A percentile compares a stretch with the other conserved stretches of the same genome.
These are phyloP conservation scores for Lamprologus sp. DNA, from an alignment of 2,113 vertebrate genomes.

Conservation along the genomic window DNA sequence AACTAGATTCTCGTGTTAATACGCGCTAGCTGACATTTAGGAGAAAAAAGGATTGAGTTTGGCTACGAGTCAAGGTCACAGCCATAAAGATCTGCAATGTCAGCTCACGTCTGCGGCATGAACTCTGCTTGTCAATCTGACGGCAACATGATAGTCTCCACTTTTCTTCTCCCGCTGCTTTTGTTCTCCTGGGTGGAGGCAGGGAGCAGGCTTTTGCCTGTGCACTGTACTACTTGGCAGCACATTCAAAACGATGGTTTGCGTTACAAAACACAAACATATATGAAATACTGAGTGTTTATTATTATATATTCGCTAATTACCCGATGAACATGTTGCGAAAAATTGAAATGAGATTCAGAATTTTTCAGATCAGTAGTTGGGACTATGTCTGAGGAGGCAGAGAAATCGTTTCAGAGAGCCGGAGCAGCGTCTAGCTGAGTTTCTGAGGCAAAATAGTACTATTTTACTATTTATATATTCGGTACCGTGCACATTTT, in stretches of 20 bases:
- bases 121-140: neutral
- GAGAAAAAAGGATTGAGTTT: neutral
- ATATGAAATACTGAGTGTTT: neutral
- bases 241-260: neutral
- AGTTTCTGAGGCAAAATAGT: neutral
- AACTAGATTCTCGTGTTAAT: constrained; percentile 20
- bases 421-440: neutral
- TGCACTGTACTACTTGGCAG: neutral
- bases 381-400: neutral
- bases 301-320: neutral
- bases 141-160: constrained; percentile 20
- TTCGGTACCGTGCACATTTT: rapidly evolving
- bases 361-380: neutral
- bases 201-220: neutral
- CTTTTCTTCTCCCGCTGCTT: neutral
- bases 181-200: neutral
- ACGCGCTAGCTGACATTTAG: neutral
- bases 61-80: neutral
- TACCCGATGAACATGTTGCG: neutral
- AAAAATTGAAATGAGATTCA: neutral
- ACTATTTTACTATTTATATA: neutral
- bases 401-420: neutral
- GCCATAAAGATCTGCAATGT: constrained; percentile 33
- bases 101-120: constrained; percentile 16
- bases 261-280: neutral